Evolutionary conservation across 2,888 invertebrate genomes (phyloP).

Genomic region (Galerucella nymphaeae): DNA sequence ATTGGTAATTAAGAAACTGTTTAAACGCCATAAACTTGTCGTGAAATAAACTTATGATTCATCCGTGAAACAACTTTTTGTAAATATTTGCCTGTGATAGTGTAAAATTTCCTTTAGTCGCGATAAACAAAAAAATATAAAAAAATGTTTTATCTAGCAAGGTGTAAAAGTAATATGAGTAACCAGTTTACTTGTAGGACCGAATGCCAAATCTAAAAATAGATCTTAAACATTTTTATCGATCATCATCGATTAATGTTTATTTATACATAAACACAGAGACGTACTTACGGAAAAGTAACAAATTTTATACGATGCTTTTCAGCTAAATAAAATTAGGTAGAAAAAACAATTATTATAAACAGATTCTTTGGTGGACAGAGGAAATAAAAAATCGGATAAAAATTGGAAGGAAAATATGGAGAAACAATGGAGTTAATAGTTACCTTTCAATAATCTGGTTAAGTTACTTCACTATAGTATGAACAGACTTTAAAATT

Average conservation of each 20-base stretch:
- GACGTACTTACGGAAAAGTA: background rate
- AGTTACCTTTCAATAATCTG: too few relatives aligned
- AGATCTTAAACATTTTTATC: background rate
- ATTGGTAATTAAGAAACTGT: background rate
- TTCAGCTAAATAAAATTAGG: too few relatives aligned
- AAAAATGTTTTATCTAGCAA: background rate
- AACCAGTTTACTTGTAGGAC: background rate
- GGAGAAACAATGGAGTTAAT: too few relatives aligned
- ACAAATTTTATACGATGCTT: background rate
- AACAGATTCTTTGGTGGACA: too few relatives aligned
- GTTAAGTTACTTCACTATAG: too few relatives aligned
- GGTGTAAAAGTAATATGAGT: background rate
- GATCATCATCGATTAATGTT: background rate
- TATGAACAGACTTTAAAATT: too few relatives aligned
- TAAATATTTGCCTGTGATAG: background rate
- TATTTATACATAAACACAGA: background rate
- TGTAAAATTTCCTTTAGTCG: background rate
- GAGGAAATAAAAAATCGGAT: too few relatives aligned
- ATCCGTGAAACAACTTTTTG: background rate
- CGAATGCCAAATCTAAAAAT: constrained; percentile 1
- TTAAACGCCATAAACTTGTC: background rate
- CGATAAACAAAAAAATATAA: background rate
- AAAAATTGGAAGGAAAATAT: too few relatives aligned
- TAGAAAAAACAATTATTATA: too few relatives aligned
- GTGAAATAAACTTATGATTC: background rate